Percentiles rank a stretch among this genome's conserved stretches.
Conservation (phyloP, 2,113 vertebrate species). For the Mesocricetus auratus region DNA sequence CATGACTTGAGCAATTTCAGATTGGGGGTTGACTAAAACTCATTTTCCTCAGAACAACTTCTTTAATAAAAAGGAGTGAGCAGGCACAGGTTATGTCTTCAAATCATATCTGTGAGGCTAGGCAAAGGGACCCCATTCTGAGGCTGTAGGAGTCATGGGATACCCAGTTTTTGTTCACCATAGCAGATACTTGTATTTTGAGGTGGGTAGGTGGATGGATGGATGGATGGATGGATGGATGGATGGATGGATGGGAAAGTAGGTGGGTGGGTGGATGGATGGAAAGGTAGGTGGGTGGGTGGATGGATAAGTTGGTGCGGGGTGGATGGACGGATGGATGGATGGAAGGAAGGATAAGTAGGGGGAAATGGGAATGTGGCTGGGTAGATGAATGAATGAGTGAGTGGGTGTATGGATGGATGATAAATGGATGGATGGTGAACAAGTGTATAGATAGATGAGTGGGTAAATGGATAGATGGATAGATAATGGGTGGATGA, state of each 20-base stretch:
- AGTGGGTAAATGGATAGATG: no score
- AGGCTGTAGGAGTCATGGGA: not conserved
- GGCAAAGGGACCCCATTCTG: rapidly evolving
- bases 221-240: not conserved
- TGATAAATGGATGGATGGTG: no score
- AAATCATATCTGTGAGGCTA: not conserved
- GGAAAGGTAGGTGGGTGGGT: not conserved
- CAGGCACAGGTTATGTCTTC: not conserved
- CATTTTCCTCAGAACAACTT: not conserved
- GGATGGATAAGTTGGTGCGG: no score
- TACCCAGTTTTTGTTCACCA: not conserved
- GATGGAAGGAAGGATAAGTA: not conserved
- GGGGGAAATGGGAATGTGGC: not conserved
- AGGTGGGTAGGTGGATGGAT: not conserved
- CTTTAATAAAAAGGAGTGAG: not conserved
- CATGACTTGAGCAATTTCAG: not conserved
- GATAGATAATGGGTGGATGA: no score
- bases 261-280: not conserved
- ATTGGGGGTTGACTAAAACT: not conserved
- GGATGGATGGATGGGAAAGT: not conserved
- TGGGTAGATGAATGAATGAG: not conserved
- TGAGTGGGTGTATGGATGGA: not conserved
- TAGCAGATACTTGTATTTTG: not conserved
- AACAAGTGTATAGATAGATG: not conserved
- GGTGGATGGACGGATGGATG: not conserved